Base-by-base conservation (phyloP, 2,888 invertebrate genomes). In the Aproaerema taeniolella region DNA sequence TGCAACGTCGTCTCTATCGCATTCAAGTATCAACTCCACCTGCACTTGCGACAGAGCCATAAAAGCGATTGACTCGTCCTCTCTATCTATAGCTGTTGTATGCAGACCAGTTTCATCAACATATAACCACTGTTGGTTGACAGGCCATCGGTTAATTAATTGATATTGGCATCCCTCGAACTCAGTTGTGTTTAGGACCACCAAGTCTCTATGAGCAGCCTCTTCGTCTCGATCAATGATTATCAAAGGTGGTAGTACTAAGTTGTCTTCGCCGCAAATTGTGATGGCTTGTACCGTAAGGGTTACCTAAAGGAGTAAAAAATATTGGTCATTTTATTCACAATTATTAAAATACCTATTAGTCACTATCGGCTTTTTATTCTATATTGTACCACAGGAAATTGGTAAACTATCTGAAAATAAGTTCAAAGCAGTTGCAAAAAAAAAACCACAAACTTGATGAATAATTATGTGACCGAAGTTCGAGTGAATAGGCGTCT, bases 1-100 rank as follows among this genome's bases (percentile, higher is more conserved):
- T 4, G 42, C 20, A 3, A 40, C 46, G 36, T 39, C 33, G 45
- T 73, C 73, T 36, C 39, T 52, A 32, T 63, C 64, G 45, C 85
- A 87, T 31, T 67, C 50, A 28, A 87, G 53, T 13, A 54, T 61
- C 26, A 87, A 58, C 55, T 87, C 86, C 1, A 83, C 75, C 67
- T 85, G 81, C 30, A 88, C 59, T 67, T 88, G 88, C 0, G 88
- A 86, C 26, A 78, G 46, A 24, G 76, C 54, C 87, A 87, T 86
- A 41, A 73, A 78, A 2, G 85, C 85, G 36, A 88, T 83, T 0
- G 77, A 71, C 17, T 60, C 53, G 45, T 87, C 58, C 57, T 88
- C 88, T 59, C 88, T 73, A 43, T 88, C 85, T 16, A 87, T 83
- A 8, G 59, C 45, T 31, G 32, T 51, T 0, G 80, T 50, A 31